These are phyloP conservation scores for Tuta absoluta DNA, from an alignment of 2,888 invertebrate genomes.

Conservation along the genomic window DNA sequence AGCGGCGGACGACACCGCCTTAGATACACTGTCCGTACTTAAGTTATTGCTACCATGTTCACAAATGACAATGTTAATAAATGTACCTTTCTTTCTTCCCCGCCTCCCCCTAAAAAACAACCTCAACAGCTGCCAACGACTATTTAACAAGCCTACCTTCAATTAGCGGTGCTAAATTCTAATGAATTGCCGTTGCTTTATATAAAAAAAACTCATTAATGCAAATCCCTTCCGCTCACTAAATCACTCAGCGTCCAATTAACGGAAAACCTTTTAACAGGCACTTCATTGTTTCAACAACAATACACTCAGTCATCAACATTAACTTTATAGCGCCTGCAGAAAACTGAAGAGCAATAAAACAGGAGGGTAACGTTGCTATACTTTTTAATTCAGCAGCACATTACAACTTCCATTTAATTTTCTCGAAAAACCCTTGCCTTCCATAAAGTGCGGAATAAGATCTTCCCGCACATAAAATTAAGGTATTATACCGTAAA, in stretches of 20 bases:
- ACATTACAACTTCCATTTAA: constrained; percentile 29
- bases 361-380: constrained; percentile 18
- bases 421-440: constrained; percentile 28
- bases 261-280: constrained; percentile 16
- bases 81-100: too few species aligned
- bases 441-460: constrained; percentile 41
- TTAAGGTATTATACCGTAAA: constrained; percentile 47
- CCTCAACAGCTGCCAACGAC: too few species aligned
- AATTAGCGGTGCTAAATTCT: constrained; percentile 1
- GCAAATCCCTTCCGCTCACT: constrained; percentile 12
- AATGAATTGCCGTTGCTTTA: neutral
- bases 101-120: too few species aligned
- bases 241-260: constrained; percentile 20
- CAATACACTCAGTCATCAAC: constrained; percentile 17
- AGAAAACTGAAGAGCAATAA: constrained; percentile 26
- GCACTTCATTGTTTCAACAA: constrained; percentile 21
- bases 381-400: constrained; percentile 24
- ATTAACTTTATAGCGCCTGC: constrained; percentile 24
- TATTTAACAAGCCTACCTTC: neutral
- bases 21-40: too few species aligned
- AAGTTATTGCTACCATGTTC: too few species aligned
- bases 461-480: constrained; percentile 46
- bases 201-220: constrained; percentile 14
- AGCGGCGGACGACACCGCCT: too few species aligned
- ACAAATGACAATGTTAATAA: too few species aligned